Conservation (phyloP, 2,888 invertebrate genomes). For the Ethmia dodecea region DNA sequence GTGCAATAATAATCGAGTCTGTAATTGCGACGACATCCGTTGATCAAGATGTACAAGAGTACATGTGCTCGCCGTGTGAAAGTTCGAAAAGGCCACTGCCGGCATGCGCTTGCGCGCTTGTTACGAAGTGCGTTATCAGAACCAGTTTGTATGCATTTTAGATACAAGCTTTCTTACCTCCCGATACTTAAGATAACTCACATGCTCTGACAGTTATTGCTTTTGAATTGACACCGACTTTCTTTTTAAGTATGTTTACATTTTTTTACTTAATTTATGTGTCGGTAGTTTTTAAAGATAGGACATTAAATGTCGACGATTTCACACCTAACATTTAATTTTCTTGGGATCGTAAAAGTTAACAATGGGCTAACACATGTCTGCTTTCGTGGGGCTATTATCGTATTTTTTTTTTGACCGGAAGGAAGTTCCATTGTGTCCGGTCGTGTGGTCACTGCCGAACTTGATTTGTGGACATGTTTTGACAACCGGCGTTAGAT, state of each 20-base stretch:
- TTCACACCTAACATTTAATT: conserved; percentile 50
- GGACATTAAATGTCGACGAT: no score
- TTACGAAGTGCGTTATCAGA: conserved; percentile 45
- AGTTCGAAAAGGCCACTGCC: conserved; percentile 53
- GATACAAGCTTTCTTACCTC: conserved; percentile 55
- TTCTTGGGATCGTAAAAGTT: no score
- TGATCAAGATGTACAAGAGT: conserved; percentile 40
- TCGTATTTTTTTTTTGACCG: conserved; percentile 45
- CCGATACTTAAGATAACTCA: conserved; percentile 43
- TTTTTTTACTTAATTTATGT: no score
- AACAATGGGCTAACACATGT: no score
- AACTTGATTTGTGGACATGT: conserved; percentile 53
- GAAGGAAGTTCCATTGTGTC: conserved; percentile 59
- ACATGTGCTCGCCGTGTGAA: conserved; percentile 64
- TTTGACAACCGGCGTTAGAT: conserved; percentile 55
- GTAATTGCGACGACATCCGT: conserved; percentile 74
- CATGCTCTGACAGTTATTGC: conserved; percentile 35
- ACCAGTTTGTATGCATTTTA: conserved; percentile 55
- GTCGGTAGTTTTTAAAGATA: no score
- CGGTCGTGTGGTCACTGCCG: conserved; percentile 48
- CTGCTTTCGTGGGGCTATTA: no score
- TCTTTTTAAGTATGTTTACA: conserved; percentile 27
- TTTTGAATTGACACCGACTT: conserved; percentile 46
- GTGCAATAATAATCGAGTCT: conserved; percentile 68
- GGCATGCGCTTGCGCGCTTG: conserved; percentile 15